Base-by-base conservation (phyloP, 2,888 invertebrate genomes). In the Temnothorax ravouxi region DNA sequence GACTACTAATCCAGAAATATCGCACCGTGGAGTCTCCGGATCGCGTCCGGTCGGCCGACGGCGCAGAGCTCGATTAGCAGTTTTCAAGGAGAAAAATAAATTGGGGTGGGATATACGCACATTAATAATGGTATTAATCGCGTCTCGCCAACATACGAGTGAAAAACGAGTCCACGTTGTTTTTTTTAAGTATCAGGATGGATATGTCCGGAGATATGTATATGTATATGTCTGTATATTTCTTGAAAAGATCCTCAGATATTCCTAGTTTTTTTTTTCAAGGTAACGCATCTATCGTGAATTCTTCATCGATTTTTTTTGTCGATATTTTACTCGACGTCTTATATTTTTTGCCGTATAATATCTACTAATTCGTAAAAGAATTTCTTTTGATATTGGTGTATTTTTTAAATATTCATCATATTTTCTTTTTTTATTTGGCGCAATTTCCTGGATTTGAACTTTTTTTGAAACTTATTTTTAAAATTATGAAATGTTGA, bases 111-210 rank as follows among this genome's bases (percentile, higher is more conserved):
- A 72, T 56, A 34, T 69, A 69, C 79, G 50, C 50, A 61, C 66
- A 80, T 76, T 84, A 84, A 87, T 82, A 66, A 61, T 50, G 44
- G 75, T 77, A 81, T 76, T 84, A 76, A 86, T 72, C 72, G 77
- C 3, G 44, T 71, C 83, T 67, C 47, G 18, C 5, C 18, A 47
- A 67, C 44, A 25, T 66, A 80, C 83, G 82, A 72, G 52, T 83
- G 88, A 85, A 71, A 85, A 87, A 86, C 81, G 84, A 85, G 54
- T 52, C 11, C 3, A n/a, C 8, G 41, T 41, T 25, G 34, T 38
- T 50, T 38, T 62, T 62, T 11, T 76, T 75, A 62, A 75, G 13
- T 47, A 15, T 41, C 25, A 25, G 54, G n/a, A 38, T 13, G 38
- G 1, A 54, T 15, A 18, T 52, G 52, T 77, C 18, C 13, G 13